phyloP scores from a whole-genome alignment of 2,797 vertebrate species.

The Muraenolepis orangiensis region DNA sequence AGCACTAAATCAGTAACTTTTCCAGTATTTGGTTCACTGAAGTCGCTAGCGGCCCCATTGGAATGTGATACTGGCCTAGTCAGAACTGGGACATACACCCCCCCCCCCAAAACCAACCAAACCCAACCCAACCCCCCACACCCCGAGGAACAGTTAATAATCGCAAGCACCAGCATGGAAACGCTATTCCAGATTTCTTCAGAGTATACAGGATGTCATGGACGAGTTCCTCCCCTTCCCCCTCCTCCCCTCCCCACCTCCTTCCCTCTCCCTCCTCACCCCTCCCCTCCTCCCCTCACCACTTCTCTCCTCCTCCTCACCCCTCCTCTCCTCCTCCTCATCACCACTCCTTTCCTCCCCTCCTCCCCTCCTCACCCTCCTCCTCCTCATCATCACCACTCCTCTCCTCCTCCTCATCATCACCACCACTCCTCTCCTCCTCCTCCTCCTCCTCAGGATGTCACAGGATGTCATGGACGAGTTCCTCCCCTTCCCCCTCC shows the following conservation, averaged over 20 bases:
- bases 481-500: slow-evolving; percentile 15
- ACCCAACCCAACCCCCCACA: background rate
- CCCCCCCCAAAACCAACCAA: no score
- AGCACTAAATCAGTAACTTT: background rate
- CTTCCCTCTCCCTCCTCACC: background rate
- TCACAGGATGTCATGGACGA: slow-evolving; percentile 17
- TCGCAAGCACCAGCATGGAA: slow-evolving; percentile 17
- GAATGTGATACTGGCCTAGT: slow-evolving; percentile 13
- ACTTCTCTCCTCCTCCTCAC: background rate
- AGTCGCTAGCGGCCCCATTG: background rate
- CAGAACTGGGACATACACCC: slow-evolving; percentile 32
- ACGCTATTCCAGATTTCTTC: background rate
- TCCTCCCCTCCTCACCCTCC: no score
- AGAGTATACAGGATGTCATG: slow-evolving; percentile 11
- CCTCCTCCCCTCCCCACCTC: slow-evolving; percentile 5
- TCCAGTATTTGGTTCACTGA: background rate
- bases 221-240: slow-evolving; percentile 18
- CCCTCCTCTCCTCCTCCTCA: no score
- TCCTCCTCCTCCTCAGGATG: background rate
- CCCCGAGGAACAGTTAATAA: slow-evolving; percentile 32
- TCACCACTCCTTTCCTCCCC: no score
- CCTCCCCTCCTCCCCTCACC: background rate
- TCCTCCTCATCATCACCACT: no score
- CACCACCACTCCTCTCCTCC: no score
- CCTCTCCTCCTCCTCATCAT: no score